Base-by-base conservation (phyloP, 2,797 vertebrate species). In the Epinephelus malabaricus region DNA sequence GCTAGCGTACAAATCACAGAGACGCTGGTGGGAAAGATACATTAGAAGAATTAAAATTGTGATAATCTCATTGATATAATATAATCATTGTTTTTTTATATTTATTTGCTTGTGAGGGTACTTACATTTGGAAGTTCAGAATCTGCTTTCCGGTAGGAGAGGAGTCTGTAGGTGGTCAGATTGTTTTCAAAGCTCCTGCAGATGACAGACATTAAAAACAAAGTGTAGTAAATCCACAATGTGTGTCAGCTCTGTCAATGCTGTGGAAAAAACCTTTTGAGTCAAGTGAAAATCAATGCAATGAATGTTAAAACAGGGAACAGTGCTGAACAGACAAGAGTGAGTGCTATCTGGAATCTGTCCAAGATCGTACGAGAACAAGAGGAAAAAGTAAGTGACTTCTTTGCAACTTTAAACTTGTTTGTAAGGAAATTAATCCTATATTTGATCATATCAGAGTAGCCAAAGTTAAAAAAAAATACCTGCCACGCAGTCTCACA, bases 141-240 rank as follows among this genome's bases (percentile, higher is more conserved):
- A 74, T 97, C 96, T 0, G 95, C 85, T 67, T 91, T 94, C 79
- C 95, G 97, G 81, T 96, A 94, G 6, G 97, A 97, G 27, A 99
- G 95, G 6, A 97, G 95, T 86, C 98, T 96, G 89, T 99, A 99
- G 0, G 95, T 98, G 82, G 86, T 96, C 77, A 99, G 95, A 72
- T 99, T 99, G 93, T 96, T 96, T 87, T 98, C 96, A 89, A 99
- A 99, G 94, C 97, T 99, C 96, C 98, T 99, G 82, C 62, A 78
- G 64, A 56, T 13, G 2, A 65, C n/a, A 76, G 0, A 74, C 8
- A 14, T 19, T n/a, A 14, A 76, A 86, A 81, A 69, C 5, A 25
- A 18, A 67, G 43, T 76, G 34, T 46, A 45, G 25, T 4, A 49
- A 47, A 38, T n/a, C 15, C 14, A 56, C 51, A 19, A 6, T 1